Conservation (phyloP, 2,888 invertebrate genomes). For the Stenolophus ochropezus region DNA sequence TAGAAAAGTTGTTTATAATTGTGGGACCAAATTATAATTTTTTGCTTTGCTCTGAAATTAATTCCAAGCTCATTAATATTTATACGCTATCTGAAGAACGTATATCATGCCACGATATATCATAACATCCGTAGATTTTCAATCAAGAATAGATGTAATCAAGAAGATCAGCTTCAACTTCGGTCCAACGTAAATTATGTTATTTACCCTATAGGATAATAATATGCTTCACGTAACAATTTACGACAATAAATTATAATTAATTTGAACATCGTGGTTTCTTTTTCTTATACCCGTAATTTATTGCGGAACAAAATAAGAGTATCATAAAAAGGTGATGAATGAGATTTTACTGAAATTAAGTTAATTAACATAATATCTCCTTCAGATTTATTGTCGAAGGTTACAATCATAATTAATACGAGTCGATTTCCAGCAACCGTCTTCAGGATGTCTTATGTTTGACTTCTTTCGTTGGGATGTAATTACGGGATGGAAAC, state of each 20-base stretch:
- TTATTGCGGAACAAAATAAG: conserved; percentile 59
- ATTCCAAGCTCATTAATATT: conserved; percentile 51
- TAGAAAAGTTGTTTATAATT: neutral
- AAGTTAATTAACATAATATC: conserved; percentile 60
- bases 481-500: neutral
- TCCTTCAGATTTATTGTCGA: conserved; percentile 55
- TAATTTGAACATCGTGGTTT: conserved; percentile 60
- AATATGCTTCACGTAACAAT: conserved; percentile 60
- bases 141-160: conserved; percentile 52
- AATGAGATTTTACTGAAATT: conserved; percentile 59
- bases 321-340: conserved; percentile 58
- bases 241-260: conserved; percentile 60
- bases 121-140: conserved; percentile 50
- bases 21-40: conserved; percentile 9
- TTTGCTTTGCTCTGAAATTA: conserved; percentile 32
- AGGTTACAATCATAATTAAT: conserved; percentile 51
- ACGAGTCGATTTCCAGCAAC: conserved; percentile 5
- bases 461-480: conserved; percentile 7
- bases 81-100: conserved; percentile 43
- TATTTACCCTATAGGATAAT: conserved; percentile 60
- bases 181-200: conserved; percentile 57
- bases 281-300: conserved; percentile 50
- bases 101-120: conserved; percentile 41
- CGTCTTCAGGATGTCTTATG: neutral
- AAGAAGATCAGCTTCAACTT: conserved; percentile 38